Evolutionary conservation across 2,888 invertebrate species (phyloP), one percentile per base, ranked within the genome.

Genomic region (Prosapia bicincta): DNA sequence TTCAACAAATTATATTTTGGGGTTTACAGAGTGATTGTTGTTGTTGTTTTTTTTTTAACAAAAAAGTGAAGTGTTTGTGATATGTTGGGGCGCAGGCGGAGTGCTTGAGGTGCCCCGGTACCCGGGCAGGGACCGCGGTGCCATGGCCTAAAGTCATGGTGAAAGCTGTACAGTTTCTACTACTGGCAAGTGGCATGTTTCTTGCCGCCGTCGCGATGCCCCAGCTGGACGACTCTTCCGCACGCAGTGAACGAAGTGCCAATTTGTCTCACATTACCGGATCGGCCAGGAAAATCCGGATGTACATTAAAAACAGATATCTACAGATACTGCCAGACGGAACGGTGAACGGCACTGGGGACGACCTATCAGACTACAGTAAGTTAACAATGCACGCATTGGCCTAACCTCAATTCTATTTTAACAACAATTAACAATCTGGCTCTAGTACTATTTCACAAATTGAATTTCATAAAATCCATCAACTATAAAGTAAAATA

Each of bases 281-380:
- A 85, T 90, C 92, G 78, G 90, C 91, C 80, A 89, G 93, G 82
- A 93, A 92, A 84, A 93, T 94, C 83, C 92, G 92, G 87, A 89
- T 95, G 89, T 93, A 91, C 88, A 91, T 95, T 86, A 93, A 92
- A 87, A 92, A 94, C 87, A 90, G 91, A 82, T 92, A 92, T 85
- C 89, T 95, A 81, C 94, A 94, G 87, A 88, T 95, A 83, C 87
- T 93, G 86, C 92, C 93, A 81, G 93, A 94, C 87, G 94, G 94
- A 85, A 91, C 91, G 82, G 93, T 95, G 86, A 93, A 93, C 88
- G 94, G 94, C 82, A 93, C 93, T 84, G 89, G 88, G 84, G 91
- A 93, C 85, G 91, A 91, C 87, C 89, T 88, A 85, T 93, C 93
- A 87, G 91, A 91, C 87, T 93, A 92, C 90, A 93, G 94, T 94